Evolutionary conservation across 2,797 vertebrate species (phyloP).

Genomic region (Megalops cyprinoides): DNA sequence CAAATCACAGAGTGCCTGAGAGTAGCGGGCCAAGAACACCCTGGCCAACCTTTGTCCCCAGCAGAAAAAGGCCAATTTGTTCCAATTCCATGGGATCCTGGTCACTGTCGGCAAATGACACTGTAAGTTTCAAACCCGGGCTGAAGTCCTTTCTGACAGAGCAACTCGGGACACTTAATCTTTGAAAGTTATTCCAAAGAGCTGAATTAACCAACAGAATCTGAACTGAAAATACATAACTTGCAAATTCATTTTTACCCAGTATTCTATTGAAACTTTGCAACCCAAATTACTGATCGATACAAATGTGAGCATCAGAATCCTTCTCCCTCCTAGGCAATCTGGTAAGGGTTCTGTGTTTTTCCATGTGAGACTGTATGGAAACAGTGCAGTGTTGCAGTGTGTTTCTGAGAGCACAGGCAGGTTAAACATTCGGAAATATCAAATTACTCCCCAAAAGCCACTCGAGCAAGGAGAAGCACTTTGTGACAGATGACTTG

Average conservation of each 20-base stretch:
- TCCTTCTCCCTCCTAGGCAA: neutral
- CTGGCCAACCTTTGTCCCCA: too few relatives aligned
- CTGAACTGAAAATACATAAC: neutral
- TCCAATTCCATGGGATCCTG: too few relatives aligned
- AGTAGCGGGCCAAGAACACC: too few relatives aligned
- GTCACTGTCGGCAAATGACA: too few relatives aligned
- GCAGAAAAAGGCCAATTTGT: too few relatives aligned
- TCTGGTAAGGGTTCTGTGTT: neutral
- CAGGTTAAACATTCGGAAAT: slow-evolving; percentile 9
- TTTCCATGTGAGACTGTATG: neutral
- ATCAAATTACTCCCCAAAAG: neutral
- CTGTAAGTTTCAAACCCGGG: too few relatives aligned
- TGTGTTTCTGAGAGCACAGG: neutral
- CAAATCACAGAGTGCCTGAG: too few relatives aligned
- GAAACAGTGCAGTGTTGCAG: neutral
- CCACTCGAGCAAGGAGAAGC: neutral
- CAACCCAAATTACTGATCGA: neutral
- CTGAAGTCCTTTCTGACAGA: too few relatives aligned
- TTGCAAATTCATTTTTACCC: too few relatives aligned
- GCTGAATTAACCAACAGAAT: neutral
- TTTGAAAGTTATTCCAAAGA: too few relatives aligned
- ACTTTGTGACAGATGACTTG: neutral
- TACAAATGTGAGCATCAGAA: neutral
- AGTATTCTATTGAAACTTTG: too few relatives aligned
- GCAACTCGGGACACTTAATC: too few relatives aligned